phyloP scores from a whole-genome alignment of 2,797 vertebrate species.

The Babyrousa celebensis region DNA sequence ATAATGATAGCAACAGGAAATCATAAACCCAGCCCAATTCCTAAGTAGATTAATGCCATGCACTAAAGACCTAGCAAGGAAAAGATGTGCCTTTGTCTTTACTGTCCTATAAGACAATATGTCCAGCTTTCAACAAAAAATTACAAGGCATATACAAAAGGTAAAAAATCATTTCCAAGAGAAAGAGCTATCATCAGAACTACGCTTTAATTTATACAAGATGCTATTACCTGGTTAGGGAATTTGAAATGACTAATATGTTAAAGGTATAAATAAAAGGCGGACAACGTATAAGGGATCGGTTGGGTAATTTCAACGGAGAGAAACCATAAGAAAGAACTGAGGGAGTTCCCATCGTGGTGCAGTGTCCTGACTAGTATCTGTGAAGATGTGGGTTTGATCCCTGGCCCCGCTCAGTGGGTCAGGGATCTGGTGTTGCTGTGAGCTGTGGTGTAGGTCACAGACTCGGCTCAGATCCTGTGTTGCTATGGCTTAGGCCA shows the following conservation, averaged over 20 bases:
- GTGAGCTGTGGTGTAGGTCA: too few relatives aligned
- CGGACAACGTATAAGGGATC: not conserved
- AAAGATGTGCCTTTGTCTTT: not conserved
- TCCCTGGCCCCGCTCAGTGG: too few relatives aligned
- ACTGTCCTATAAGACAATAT: not conserved
- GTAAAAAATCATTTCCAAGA: not conserved
- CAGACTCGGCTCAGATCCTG: too few relatives aligned
- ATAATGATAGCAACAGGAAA: not conserved
- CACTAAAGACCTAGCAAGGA: not conserved
- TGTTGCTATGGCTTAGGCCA: too few relatives aligned
- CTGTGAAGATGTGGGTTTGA: too few relatives aligned
- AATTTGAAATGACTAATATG: constrained; percentile 40
- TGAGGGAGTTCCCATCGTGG: too few relatives aligned
- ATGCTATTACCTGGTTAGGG: not conserved
- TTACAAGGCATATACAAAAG: not conserved
- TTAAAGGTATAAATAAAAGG: constrained; percentile 12
- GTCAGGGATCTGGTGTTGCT: too few relatives aligned
- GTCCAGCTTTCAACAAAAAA: constrained; percentile 49
- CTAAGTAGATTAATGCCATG: not conserved
- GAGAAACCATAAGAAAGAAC: not conserved
- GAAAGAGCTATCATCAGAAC: not conserved
- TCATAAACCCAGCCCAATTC: constrained; percentile 22
- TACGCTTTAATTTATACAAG: constrained; percentile 12
- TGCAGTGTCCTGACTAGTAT: too few relatives aligned
- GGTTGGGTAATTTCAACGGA: constrained; percentile 24